Evolutionary conservation across 2,797 vertebrate genomes (phyloP).

Genomic region (Alosa sapidissima): DNA sequence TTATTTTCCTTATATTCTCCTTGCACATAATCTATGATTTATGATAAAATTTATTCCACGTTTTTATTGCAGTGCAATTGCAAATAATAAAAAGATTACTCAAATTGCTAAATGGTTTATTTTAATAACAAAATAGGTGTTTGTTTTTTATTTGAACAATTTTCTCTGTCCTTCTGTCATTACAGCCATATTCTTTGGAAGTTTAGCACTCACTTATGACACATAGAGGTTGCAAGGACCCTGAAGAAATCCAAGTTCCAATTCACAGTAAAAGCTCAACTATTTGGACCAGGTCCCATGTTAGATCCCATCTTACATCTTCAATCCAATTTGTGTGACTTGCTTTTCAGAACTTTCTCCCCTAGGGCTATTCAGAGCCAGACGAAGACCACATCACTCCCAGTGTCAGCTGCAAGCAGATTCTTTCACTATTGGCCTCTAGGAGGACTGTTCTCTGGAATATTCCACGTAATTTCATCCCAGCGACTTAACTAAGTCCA

Average conservation of each 20-base stretch:
- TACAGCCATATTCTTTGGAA: not conserved
- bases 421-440: not conserved
- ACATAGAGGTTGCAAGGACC: not conserved
- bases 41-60: slow-evolving; percentile 1
- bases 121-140: not conserved
- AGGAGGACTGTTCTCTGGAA: not conserved
- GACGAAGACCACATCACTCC: not conserved
- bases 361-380: not conserved
- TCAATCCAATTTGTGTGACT: not conserved
- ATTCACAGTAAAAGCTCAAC: not conserved
- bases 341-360: not conserved
- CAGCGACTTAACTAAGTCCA: not conserved
- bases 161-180: no score
- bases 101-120: not conserved
- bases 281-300: not conserved
- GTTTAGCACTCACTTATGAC: not conserved
- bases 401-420: not conserved
- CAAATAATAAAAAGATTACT: slow-evolving; percentile 25
- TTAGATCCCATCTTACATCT: not conserved
- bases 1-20: not conserved
- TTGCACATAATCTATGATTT: not conserved
- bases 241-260: not conserved
- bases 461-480: not conserved
- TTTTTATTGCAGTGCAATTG: slow-evolving; percentile 9
- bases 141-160: not conserved